phyloP scores from a whole-genome alignment of 2,113 vertebrate species.

The Hucho hucho region DNA sequence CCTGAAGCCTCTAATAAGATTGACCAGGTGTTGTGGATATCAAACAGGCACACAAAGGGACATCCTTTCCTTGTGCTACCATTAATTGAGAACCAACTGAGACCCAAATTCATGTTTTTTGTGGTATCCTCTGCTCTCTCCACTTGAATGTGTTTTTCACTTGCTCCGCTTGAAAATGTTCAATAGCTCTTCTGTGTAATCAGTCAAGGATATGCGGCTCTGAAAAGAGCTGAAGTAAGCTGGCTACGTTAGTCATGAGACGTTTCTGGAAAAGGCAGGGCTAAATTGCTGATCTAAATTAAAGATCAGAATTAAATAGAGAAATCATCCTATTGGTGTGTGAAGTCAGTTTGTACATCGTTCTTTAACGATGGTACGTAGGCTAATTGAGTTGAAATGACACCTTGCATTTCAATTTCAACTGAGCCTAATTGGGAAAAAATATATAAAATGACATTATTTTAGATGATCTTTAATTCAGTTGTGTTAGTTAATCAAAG shows the following conservation, averaged over 20 bases:
- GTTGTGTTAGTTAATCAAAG: too few species aligned
- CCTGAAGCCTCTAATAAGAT: slow-evolving; percentile 48
- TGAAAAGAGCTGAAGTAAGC: not conserved
- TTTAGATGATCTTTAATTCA: not conserved
- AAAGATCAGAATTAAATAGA: too few species aligned
- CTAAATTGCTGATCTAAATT: not conserved
- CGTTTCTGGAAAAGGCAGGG: not conserved
- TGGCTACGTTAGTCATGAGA: not conserved
- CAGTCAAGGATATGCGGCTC: not conserved
- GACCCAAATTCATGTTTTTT: not conserved
- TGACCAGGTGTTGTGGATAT: slow-evolving; percentile 50
- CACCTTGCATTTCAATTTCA: not conserved
- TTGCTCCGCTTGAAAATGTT: too few species aligned
- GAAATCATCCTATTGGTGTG: too few species aligned
- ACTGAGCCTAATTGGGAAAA: not conserved
- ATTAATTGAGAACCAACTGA: not conserved
- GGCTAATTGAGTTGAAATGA: too few species aligned
- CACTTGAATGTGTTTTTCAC: too few species aligned
- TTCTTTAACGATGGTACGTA: too few species aligned
- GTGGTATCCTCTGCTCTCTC: too few species aligned
- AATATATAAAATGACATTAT: not conserved
- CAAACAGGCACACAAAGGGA: slow-evolving; percentile 12
- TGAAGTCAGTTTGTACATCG: too few species aligned
- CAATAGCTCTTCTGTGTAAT: too few species aligned
- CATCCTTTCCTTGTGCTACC: not conserved